phyloP scores from a whole-genome alignment of 35 echinoderm and acorn worm species.

The Eucidaris tribuloides region DNA sequence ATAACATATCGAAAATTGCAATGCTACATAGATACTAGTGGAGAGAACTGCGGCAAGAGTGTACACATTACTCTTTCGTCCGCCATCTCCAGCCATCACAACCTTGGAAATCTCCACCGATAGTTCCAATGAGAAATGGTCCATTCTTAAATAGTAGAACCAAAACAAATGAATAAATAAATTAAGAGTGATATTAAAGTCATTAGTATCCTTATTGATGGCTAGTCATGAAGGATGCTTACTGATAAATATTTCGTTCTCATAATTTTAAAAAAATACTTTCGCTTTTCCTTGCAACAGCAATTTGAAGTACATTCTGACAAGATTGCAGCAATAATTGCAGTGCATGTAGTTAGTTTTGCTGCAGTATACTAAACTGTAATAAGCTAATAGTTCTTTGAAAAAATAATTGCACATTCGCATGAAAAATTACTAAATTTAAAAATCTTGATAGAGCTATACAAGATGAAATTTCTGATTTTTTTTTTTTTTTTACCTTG shows the following conservation, averaged over 20 bases:
- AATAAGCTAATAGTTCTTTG: no score
- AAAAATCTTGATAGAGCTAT: no score
- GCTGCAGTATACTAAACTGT: not conserved
- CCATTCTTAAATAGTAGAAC: conserved; percentile 38
- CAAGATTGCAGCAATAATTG: not conserved
- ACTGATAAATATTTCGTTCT: not conserved
- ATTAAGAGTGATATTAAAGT: not conserved
- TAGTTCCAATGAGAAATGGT: conserved; percentile 69
- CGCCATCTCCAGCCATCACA: conserved; percentile 42
- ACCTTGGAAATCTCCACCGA: conserved; percentile 48
- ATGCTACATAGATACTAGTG: no score
- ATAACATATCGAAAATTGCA: no score
- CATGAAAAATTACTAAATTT: no score
- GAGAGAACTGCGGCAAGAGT: not conserved
- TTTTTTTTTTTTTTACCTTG: no score
- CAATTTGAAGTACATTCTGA: not conserved
- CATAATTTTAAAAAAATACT: not conserved
- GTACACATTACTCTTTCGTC: conserved; percentile 45
- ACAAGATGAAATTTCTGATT: no score
- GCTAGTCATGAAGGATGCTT: no score
- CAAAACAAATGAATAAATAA: not conserved
- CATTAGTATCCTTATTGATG: no score
- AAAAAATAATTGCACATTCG: no score
- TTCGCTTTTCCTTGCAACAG: not conserved
- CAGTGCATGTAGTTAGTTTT: not conserved